A percentile compares a stretch with the other conserved stretches of the same genome.
Conservation (phyloP, 2,797 vertebrate species). For the Lepus oiostolus region DNA sequence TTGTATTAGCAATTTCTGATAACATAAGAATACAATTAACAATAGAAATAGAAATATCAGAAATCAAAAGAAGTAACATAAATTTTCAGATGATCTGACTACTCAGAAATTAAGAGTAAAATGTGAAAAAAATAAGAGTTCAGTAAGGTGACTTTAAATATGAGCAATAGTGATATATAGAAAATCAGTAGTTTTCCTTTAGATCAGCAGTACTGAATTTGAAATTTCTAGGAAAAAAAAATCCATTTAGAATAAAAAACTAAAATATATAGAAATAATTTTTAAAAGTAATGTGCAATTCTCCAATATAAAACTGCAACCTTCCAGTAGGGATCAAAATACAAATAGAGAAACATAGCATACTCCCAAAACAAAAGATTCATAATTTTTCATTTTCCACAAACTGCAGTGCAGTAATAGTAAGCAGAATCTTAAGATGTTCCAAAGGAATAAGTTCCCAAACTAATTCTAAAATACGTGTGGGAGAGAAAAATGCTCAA, state of each 20-base stretch:
- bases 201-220: conserved; percentile 3
- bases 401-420: not conserved
- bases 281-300: not conserved
- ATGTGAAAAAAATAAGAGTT: not conserved
- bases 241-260: not conserved
- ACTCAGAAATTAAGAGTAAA: not conserved
- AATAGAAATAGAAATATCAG: not conserved
- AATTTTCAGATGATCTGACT: not conserved
- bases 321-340: not conserved
- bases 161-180: not conserved
- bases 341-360: not conserved
- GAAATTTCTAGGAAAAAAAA: not conserved
- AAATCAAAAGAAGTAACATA: not conserved
- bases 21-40: conserved; percentile 1
- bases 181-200: not conserved
- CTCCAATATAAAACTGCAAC: not conserved
- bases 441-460: not conserved
- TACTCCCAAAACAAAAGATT: not conserved
- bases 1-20: not conserved
- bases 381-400: not conserved
- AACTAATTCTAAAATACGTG: conserved; percentile 1
- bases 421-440: conserved; percentile 1
- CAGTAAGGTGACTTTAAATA: not conserved
- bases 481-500: not conserved
- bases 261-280: conserved; percentile 21